These are phyloP conservation scores for Luperina testacea DNA, from an alignment of 2,888 invertebrate species.

Conservation along the genomic window DNA sequence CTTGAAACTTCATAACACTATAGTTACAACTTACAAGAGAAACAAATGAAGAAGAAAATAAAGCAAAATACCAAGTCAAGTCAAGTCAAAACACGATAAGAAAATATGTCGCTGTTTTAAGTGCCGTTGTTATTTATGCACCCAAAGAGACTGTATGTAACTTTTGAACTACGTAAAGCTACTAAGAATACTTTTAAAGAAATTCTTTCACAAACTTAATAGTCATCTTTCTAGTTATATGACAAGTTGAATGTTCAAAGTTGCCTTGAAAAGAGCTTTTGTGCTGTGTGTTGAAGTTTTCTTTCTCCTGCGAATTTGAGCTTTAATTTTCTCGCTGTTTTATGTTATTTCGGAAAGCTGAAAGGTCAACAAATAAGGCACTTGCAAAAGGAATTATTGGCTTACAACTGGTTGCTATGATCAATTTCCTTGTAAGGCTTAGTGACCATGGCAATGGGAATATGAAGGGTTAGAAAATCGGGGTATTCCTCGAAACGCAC, in stretches of 20 bases:
- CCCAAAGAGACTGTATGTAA: conserved; percentile 34
- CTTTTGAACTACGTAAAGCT: conserved; percentile 45
- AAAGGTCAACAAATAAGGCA: neutral
- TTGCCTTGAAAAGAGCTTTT: conserved; percentile 41
- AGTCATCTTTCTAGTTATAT: conserved; percentile 59
- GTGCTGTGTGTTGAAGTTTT: conserved; percentile 25
- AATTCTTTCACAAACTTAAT: conserved; percentile 52
- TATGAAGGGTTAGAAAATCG: neutral
- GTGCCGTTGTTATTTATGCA: conserved; percentile 50
- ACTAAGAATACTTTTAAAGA: conserved; percentile 43
- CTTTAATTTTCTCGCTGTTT: neutral
- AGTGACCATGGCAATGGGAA: conserved; percentile 10
- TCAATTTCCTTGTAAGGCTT: conserved; percentile 3
- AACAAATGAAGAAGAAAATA: conserved; percentile 21
- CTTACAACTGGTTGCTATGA: neutral
- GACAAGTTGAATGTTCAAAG: conserved; percentile 60
- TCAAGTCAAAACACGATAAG: conserved; percentile 44
- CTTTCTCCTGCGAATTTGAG: neutral
- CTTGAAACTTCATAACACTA: neutral
- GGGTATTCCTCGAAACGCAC: too few species aligned
- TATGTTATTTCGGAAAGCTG: neutral
- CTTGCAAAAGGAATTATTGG: neutral
- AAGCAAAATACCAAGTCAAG: conserved; percentile 19
- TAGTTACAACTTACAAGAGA: neutral
- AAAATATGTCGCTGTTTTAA: conserved; percentile 33